These are phyloP conservation scores for Orchesellides sinensis DNA, from an alignment of 2,888 invertebrate species.

Conservation along the genomic window DNA sequence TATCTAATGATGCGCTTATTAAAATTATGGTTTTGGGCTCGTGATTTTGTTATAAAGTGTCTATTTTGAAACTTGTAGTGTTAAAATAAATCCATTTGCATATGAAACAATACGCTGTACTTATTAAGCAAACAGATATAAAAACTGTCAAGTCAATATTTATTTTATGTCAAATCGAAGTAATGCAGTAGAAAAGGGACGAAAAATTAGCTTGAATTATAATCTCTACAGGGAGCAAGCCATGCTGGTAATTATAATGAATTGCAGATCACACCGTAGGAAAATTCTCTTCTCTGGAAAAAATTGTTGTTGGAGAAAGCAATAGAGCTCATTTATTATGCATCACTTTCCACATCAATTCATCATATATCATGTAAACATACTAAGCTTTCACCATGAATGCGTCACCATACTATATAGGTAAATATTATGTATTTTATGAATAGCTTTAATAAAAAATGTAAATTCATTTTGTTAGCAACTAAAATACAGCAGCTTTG, in stretches of 20 bases:
- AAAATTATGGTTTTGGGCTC: no score
- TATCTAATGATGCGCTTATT: no score
- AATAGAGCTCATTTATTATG: background rate
- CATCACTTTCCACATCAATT: conserved; percentile 1
- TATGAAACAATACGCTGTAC: no score
- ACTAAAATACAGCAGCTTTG: no score
- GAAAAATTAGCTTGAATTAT: conserved; percentile 41
- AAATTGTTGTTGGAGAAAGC: background rate
- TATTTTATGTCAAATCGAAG: background rate
- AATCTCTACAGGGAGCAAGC: conserved; percentile 32
- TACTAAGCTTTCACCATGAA: no score
- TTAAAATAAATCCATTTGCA: background rate
- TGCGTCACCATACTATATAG: no score
- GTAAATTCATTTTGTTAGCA: no score
- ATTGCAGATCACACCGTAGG: conserved; percentile 38
- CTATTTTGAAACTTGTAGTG: background rate
- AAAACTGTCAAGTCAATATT: background rate
- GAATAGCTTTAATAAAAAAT: no score
- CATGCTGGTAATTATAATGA: conserved; percentile 51
- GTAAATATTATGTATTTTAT: no score
- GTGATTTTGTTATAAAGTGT: no score
- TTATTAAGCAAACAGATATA: background rate
- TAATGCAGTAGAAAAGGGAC: conserved; percentile 5
- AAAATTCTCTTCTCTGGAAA: background rate
- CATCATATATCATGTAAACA: background rate